Percentiles rank a stretch among this genome's conserved stretches.
Evolutionary conservation across 2,888 invertebrate species (phyloP).

Genomic region (Rotaria socialis): DNA sequence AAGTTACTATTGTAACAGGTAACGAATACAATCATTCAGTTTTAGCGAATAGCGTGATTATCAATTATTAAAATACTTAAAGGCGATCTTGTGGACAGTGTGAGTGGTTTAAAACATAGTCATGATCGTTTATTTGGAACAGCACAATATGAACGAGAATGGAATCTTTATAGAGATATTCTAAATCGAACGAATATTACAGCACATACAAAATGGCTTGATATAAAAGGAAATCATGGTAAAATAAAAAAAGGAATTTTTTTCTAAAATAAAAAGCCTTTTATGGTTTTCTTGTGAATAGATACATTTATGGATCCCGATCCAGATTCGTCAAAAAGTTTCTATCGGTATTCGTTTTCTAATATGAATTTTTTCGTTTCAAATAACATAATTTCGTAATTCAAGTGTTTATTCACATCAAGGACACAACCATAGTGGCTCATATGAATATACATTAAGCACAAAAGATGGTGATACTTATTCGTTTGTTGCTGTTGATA

Average conservation of each 20-base stretch:
- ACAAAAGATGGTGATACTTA: constrained; percentile 65
- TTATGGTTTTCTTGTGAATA: not conserved
- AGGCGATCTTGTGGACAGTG: not conserved
- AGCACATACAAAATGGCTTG: constrained; percentile 74
- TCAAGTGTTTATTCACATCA: constrained; percentile 72
- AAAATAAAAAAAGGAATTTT: constrained; percentile 49
- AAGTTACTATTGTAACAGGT: not conserved
- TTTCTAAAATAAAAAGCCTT: not conserved
- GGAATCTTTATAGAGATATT: constrained; percentile 72
- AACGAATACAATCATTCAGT: not conserved
- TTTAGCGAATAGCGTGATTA: too few species aligned
- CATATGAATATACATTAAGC: constrained; percentile 37
- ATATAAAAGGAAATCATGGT: constrained; percentile 88
- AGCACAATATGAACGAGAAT: constrained; percentile 74
- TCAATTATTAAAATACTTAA: too few species aligned
- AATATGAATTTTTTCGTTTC: not conserved
- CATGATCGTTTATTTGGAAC: constrained; percentile 64
- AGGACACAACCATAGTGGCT: constrained; percentile 65
- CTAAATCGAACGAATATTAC: constrained; percentile 68
- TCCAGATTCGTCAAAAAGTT: constrained; percentile 28
- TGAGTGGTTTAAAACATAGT: too few species aligned
- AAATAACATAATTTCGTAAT: constrained; percentile 24
- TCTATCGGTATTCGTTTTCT: constrained; percentile 18
- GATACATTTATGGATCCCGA: constrained; percentile 44
- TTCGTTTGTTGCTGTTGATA: constrained; percentile 80